Conservation (phyloP, 2,888 invertebrate species). For the Nephrotoma guestfalica region DNA sequence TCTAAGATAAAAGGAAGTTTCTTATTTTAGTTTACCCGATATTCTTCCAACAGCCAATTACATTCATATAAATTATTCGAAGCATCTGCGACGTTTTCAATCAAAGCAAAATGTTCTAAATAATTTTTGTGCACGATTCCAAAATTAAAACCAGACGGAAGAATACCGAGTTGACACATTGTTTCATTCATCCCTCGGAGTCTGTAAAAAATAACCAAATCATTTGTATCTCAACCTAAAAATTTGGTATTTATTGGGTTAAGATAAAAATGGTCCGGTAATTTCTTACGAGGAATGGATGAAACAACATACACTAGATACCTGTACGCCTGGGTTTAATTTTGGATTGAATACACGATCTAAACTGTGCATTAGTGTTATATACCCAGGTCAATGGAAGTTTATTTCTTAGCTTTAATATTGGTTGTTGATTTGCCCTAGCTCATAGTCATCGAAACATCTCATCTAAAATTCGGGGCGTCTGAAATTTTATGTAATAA, state of each 20-base stretch:
- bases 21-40: slow-evolving; percentile 31
- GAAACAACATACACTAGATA: slow-evolving; percentile 21
- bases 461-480: no score
- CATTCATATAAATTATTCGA: slow-evolving; percentile 53
- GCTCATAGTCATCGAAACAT: background rate
- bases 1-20: background rate
- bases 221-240: no score
- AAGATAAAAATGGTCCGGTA: slow-evolving; percentile 49
- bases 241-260: slow-evolving; percentile 49
- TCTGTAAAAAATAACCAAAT: no score
- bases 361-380: slow-evolving; percentile 58
- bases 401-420: slow-evolving; percentile 23
- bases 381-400: slow-evolving; percentile 46
- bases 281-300: slow-evolving; percentile 49
- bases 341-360: slow-evolving; percentile 67
- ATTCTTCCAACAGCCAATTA: slow-evolving; percentile 53
- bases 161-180: no score
- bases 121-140: slow-evolving; percentile 61
- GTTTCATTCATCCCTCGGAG: no score
- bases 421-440: slow-evolving; percentile 18
- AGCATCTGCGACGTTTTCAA: slow-evolving; percentile 45
- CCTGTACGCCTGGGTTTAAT: slow-evolving; percentile 28
- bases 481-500: no score
- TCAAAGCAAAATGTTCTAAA: slow-evolving; percentile 49
- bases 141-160: no score